These are phyloP conservation scores for Andrena camellia DNA, from an alignment of 2,888 invertebrate species.

Conservation along the genomic window DNA sequence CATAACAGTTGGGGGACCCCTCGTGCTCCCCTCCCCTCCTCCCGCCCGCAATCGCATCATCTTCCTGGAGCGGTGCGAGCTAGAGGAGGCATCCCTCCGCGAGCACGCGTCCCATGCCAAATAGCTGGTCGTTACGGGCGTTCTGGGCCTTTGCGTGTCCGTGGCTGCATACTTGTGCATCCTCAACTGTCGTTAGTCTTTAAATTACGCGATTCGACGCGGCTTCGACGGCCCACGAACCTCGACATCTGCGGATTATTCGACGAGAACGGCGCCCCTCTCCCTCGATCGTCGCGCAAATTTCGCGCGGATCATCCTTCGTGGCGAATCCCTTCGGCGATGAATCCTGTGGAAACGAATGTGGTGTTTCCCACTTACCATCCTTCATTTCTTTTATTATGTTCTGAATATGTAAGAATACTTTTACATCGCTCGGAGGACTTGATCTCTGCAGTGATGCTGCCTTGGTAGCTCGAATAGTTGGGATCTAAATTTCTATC, in stretches of 20 bases:
- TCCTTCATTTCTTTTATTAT: too few relatives aligned
- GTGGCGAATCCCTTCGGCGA: neutral
- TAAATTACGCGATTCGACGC: constrained; percentile 56
- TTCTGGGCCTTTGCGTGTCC: constrained; percentile 24
- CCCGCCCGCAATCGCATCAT: neutral
- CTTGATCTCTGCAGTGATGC: too few relatives aligned
- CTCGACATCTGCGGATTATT: constrained; percentile 50
- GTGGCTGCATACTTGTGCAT: constrained; percentile 42
- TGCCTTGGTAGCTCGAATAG: too few relatives aligned
- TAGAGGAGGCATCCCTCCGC: constrained; percentile 31
- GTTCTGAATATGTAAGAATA: too few relatives aligned
- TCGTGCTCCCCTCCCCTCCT: constrained; percentile 22
- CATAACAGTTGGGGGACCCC: constrained; percentile 63
- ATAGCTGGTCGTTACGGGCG: constrained; percentile 43
- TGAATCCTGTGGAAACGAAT: too few relatives aligned
- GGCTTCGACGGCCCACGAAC: constrained; percentile 26
- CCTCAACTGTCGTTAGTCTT: constrained; percentile 51
- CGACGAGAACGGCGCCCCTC: neutral
- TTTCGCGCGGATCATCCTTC: neutral
- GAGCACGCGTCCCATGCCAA: constrained; percentile 44
- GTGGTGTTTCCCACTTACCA: too few relatives aligned
- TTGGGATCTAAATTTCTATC: too few relatives aligned
- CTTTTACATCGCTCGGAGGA: too few relatives aligned
- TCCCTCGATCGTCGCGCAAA: neutral
- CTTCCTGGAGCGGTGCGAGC: constrained; percentile 9